Evolutionary conservation across 2,113 vertebrate species (phyloP).

Genomic region (Cyanocitta stelleri): DNA sequence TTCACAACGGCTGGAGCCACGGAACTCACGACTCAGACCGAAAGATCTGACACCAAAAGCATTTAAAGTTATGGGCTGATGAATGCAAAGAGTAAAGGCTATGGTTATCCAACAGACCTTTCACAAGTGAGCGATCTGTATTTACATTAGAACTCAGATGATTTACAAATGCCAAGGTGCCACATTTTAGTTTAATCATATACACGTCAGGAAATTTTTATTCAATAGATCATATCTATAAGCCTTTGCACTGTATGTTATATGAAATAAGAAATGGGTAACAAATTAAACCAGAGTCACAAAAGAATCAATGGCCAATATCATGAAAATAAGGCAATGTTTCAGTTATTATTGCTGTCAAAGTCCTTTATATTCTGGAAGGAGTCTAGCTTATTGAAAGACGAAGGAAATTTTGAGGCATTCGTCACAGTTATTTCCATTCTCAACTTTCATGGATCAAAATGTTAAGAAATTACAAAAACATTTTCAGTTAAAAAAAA

Average conservation of each 20-base stretch:
- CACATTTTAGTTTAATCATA: conserved; percentile 34
- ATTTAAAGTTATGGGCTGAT: not conserved
- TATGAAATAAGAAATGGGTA: not conserved
- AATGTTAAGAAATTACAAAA: not conserved
- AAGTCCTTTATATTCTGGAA: not conserved
- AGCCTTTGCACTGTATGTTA: not conserved
- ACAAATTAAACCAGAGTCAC: conserved; percentile 6
- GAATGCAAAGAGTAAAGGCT: not conserved
- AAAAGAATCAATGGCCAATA: not conserved
- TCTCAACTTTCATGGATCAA: not conserved
- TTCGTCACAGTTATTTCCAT: not conserved
- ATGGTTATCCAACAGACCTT: not conserved
- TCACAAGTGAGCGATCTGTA: conserved; percentile 12
- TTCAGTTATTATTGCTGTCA: not conserved
- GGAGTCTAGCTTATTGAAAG: not conserved
- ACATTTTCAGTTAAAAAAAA: not conserved
- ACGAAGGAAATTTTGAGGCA: not conserved
- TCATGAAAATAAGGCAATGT: not conserved
- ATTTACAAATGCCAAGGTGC: conserved; percentile 26
- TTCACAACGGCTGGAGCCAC: not conserved
- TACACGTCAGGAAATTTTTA: not conserved
- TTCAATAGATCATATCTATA: not conserved
- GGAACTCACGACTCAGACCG: not conserved
- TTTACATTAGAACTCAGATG: conserved; percentile 23
- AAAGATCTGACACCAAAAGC: not conserved